Conservation (phyloP, 2,113 vertebrate species). For the Galbula dea region DNA sequence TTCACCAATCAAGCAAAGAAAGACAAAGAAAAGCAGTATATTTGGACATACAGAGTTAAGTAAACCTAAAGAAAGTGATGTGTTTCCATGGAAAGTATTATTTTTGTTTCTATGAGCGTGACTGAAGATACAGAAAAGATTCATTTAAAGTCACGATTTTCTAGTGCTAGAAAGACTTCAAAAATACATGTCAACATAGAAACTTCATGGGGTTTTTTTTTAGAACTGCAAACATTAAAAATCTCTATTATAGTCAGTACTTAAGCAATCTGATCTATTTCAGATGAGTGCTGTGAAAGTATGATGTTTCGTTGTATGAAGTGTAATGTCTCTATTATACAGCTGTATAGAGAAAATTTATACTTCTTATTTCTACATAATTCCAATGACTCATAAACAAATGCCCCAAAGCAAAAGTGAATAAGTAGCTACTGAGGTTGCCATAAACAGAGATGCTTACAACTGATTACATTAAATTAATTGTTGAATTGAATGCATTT, state of each 20-base stretch:
- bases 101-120: not conserved
- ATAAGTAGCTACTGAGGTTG: not conserved
- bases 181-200: not conserved
- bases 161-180: not conserved
- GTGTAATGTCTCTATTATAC: not conserved
- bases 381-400: not conserved
- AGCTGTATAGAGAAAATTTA: not conserved
- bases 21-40: not conserved
- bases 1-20: not conserved
- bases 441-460: not conserved
- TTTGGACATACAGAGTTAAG: not conserved
- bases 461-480: not conserved
- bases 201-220: not conserved
- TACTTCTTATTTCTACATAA: not conserved
- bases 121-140: not conserved
- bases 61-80: not conserved
- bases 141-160: not conserved
- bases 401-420: not conserved
- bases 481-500: constrained; percentile 25
- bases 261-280: not conserved
- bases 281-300: not conserved
- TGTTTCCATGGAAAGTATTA: not conserved
- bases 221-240: not conserved
- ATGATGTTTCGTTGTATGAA: not conserved
- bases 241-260: not conserved